phyloP scores from a whole-genome alignment of 1,140 invertebrate genomes.

The Drosophila miranda region DNA sequence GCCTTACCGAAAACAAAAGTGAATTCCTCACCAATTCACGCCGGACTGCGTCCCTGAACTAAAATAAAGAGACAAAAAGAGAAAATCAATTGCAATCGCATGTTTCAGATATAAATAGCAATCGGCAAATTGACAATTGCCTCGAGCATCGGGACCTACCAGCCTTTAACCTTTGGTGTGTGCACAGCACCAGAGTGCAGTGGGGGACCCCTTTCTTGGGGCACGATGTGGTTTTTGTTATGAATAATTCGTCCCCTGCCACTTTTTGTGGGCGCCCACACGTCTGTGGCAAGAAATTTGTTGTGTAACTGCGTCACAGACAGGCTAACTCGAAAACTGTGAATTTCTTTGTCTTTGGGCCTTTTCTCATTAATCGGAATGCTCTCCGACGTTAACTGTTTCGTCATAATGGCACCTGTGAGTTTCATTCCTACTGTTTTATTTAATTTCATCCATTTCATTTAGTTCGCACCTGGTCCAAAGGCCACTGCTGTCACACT shows the following conservation, averaged over 20 bases:
- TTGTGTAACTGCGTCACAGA: slow-evolving; percentile 69
- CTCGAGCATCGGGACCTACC: slow-evolving; percentile 12
- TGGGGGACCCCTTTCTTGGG: slow-evolving; percentile 4
- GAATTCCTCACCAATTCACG: slow-evolving; percentile 16
- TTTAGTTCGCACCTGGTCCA: no score
- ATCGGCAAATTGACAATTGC: not conserved
- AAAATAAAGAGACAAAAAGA: slow-evolving; percentile 21
- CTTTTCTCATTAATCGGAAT: no score
- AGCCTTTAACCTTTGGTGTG: slow-evolving; percentile 8
- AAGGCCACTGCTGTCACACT: no score
- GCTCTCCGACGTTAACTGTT: no score
- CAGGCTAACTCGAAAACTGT: slow-evolving; percentile 39
- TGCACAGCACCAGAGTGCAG: slow-evolving; percentile 26
- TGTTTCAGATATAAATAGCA: slow-evolving; percentile 44
- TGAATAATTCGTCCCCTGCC: slow-evolving; percentile 31
- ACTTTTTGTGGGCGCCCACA: slow-evolving; percentile 51
- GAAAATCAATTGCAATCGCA: slow-evolving; percentile 54
- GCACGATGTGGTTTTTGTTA: slow-evolving; percentile 26
- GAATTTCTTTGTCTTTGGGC: no score
- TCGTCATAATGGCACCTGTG: no score
- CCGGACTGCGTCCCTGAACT: slow-evolving; percentile 36
- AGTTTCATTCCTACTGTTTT: no score
- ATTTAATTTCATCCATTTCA: no score
- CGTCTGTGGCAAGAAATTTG: slow-evolving; percentile 64
- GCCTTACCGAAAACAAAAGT: slow-evolving; percentile 27